Evolutionary conservation across 64 coral and sea anemone genomes (phyloP).

Genomic region (Catalaphyllia jardinei): DNA sequence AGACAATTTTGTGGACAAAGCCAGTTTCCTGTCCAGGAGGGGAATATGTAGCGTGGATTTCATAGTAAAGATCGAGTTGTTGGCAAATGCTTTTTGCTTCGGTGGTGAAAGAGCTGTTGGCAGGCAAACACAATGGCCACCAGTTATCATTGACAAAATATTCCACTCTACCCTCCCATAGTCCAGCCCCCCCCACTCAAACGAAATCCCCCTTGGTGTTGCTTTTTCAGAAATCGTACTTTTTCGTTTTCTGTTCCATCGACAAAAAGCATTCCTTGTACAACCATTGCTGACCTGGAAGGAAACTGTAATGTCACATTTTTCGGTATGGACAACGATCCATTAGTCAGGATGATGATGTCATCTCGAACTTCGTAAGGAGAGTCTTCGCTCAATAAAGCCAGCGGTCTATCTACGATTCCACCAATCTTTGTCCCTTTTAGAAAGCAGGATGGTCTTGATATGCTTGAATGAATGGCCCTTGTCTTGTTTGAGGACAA

Average conservation of each 20-base stretch:
- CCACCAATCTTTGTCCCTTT: slow-evolving; percentile 44
- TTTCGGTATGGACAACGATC: slow-evolving; percentile 32
- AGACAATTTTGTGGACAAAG: slow-evolving; percentile 56
- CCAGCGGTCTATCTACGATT: slow-evolving; percentile 21
- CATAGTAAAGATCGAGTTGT: slow-evolving; percentile 37
- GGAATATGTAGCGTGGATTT: neutral
- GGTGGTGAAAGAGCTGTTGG: neutral
- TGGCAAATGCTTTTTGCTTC: slow-evolving; percentile 56
- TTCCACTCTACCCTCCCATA: slow-evolving; percentile 74
- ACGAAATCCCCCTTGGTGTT: slow-evolving; percentile 12
- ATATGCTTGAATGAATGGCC: neutral
- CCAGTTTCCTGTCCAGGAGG: neutral
- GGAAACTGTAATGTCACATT: slow-evolving; percentile 70
- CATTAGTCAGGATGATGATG: slow-evolving; percentile 57
- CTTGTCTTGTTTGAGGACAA: neutral
- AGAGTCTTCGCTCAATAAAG: neutral
- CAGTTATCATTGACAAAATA: slow-evolving; percentile 49
- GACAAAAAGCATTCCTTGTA: slow-evolving; percentile 47
- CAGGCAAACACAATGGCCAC: slow-evolving; percentile 33
- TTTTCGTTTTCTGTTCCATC: slow-evolving; percentile 20
- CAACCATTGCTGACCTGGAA: slow-evolving; percentile 38
- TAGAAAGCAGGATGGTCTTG: slow-evolving; percentile 56
- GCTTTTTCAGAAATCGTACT: slow-evolving; percentile 31
- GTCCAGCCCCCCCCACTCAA: slow-evolving; percentile 48
- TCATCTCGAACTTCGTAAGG: slow-evolving; percentile 66